Evolutionary conservation across 2,113 vertebrate genomes (phyloP), one percentile per base, ranked within the genome.

Genomic region (Prunella fulvescens): DNA sequence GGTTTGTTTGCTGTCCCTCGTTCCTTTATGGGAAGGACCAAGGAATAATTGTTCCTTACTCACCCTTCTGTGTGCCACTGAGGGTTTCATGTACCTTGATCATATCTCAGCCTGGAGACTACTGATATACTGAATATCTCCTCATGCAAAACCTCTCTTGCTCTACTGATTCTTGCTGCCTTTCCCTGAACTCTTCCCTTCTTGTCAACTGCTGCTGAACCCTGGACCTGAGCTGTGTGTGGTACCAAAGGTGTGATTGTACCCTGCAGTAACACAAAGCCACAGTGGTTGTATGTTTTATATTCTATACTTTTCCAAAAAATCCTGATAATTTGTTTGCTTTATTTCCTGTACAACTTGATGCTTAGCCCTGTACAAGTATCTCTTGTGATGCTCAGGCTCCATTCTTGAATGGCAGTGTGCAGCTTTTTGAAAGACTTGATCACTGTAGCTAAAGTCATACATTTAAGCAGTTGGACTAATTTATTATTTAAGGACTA

Each of bases 401-500:
- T 94, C 26, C 7, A 3, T 50, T 85, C 35, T 12, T 29, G 25
- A 72, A n/a, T 53, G 50, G 17, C 84, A 40, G 26, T 24, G 16
- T 44, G 29, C 74, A 85, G 54, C 61, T 35, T 65, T 70, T 71
- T 85, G 14, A 47, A 23, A 42, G 56, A 11, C 16, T 60, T 33
- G 13, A 0, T 42, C 28, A 25, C 11, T 47, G 2, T 28, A 83
- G 33, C 54, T 78, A 0, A 18, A 61, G 80, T 26, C 4, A 2
- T 61, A 9, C 16, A 12, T 56, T 60, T 16, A 40, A 62, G 44
- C 53, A 65, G 17, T 13, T 28, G 31, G 56, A 10, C 14, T n/a
- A n/a, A 12, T 56, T 51, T 16, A 37, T 5, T n/a, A 9, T 88
- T 66, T 79, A 42, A 86, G 71, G 35, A 51, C 17, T 82, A 19